phyloP scores from a whole-genome alignment of 1,140 invertebrate species.

The Cherax destructor region DNA sequence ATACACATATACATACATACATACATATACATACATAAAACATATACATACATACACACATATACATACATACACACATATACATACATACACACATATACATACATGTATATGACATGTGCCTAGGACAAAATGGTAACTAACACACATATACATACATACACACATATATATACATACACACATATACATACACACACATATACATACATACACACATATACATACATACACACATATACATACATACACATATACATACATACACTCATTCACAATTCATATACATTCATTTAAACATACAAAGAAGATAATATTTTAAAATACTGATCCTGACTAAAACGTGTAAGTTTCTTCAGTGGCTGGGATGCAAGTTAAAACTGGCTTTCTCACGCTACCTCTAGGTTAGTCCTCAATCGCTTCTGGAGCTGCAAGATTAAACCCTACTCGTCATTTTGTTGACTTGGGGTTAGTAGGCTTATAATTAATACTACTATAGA shows the following conservation, averaged over 20 bases:
- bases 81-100: no score
- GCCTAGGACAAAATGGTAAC: no score
- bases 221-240: no score
- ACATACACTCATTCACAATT: background rate
- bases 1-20: background rate
- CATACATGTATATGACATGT: no score
- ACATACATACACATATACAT: no score
- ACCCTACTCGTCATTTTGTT: constrained; percentile 71
- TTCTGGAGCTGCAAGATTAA: constrained; percentile 72
- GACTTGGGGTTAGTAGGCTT: constrained; percentile 46
- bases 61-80: no score
- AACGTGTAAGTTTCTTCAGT: constrained; percentile 37
- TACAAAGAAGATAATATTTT: background rate
- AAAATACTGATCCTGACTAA: background rate
- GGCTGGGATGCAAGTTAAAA: constrained; percentile 64
- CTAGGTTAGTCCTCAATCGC: constrained; percentile 71
- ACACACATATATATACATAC: no score
- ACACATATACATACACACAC: no score
- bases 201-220: no score
- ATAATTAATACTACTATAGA: constrained; percentile 36
- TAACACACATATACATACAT: no score
- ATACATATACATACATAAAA: no score
- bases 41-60: no score
- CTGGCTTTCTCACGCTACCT: constrained; percentile 70
- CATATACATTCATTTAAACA: background rate